Evolutionary conservation across 2,113 vertebrate species (phyloP).

Genomic region (Rhynchomys soricoides): DNA sequence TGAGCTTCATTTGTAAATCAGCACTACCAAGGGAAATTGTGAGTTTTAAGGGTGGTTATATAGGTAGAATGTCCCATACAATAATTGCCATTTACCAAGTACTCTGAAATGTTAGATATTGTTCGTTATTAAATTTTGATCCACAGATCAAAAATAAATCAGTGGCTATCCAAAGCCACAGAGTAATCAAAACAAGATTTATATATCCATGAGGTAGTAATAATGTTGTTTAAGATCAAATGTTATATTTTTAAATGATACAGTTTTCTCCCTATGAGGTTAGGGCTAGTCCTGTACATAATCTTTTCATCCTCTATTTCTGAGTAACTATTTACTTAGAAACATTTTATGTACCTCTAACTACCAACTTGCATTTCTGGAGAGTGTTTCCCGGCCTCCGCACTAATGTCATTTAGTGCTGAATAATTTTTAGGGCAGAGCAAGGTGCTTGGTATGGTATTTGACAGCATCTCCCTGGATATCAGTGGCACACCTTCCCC

Average conservation of each 20-base stretch:
- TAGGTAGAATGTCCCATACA: not conserved
- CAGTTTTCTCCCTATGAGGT: not conserved
- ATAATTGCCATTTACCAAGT: not conserved
- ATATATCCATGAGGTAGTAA: not conserved
- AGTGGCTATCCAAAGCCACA: not conserved
- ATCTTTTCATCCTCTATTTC: not conserved
- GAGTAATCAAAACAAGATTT: not conserved
- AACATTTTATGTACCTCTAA: not conserved
- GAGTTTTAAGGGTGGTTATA: not conserved
- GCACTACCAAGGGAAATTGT: not conserved
- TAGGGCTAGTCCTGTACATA: not conserved
- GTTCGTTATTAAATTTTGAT: not conserved
- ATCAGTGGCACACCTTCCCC: no score
- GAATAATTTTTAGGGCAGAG: not conserved
- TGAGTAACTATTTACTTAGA: not conserved
- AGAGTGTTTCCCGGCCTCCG: not conserved
- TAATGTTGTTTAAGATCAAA: not conserved
- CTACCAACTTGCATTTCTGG: not conserved
- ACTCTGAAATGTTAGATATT: not conserved
- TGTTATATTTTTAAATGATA: not conserved
- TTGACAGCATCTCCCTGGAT: not conserved
- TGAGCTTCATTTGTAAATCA: conserved; percentile 1
- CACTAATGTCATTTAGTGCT: not conserved
- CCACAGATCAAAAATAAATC: not conserved
- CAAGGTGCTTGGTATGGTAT: rapidly evolving